Conservation (phyloP, 2,888 invertebrate genomes). For the Ariolimax columbianus region DNA sequence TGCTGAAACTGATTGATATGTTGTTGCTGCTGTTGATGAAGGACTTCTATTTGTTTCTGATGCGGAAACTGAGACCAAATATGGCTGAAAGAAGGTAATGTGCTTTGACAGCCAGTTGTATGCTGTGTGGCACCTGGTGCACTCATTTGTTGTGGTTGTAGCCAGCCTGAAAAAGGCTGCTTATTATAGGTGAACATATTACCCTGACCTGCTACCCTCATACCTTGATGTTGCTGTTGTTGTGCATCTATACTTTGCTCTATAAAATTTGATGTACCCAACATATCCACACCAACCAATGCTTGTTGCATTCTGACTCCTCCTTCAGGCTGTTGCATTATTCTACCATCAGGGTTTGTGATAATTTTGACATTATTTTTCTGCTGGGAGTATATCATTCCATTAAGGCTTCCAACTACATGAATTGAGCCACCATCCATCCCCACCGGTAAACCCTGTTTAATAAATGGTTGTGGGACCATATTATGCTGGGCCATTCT, state of each 20-base stretch:
- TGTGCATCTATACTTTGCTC: constrained; percentile 33
- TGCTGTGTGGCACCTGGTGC: constrained; percentile 1
- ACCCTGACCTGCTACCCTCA: constrained; percentile 22
- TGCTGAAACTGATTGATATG: constrained; percentile 37
- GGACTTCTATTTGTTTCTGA: constrained; percentile 54
- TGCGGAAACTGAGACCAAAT: constrained; percentile 62
- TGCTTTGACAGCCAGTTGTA: constrained; percentile 51
- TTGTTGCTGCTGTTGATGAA: constrained; percentile 63
- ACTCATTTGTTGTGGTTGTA: constrained; percentile 29
- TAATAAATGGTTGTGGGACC: constrained; percentile 34
- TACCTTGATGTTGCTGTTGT: constrained; percentile 29
- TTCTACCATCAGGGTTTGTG: constrained; percentile 33
- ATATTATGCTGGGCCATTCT: constrained; percentile 37
- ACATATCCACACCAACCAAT: constrained; percentile 40
- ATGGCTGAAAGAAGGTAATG: constrained; percentile 70
- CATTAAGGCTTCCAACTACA: constrained; percentile 33
- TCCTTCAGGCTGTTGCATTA: constrained; percentile 43
- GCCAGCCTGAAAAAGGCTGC: constrained; percentile 36
- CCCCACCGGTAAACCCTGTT: constrained; percentile 35
- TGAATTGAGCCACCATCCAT: constrained; percentile 37
- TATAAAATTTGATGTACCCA: constrained; percentile 35
- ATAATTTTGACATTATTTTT: constrained; percentile 32
- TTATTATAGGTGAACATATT: constrained; percentile 36
- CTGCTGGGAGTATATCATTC: constrained; percentile 43
- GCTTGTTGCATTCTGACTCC: constrained; percentile 32